Conservation (phyloP, 2,113 vertebrate genomes). For the mouse (Mus musculus) region DNA sequence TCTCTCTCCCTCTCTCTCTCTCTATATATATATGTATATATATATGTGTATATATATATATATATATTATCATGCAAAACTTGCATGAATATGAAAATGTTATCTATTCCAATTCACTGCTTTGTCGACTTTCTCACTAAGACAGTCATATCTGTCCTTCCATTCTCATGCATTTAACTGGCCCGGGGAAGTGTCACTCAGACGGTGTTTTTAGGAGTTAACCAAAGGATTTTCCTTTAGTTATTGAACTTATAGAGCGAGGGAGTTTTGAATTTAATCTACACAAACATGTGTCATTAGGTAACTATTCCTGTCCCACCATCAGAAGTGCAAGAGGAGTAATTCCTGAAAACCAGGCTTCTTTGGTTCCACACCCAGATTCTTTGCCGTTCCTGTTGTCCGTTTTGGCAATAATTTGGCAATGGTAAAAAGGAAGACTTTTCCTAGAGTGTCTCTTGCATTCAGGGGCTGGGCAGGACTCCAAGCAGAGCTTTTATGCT, state of each 20-base stretch:
- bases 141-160: not conserved
- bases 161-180: not conserved
- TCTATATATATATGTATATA: not conserved
- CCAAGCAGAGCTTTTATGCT: not conserved
- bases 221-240: not conserved
- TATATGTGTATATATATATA: too few species aligned
- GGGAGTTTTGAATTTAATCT: not conserved
- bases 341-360: not conserved
- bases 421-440: not conserved
- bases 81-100: not conserved
- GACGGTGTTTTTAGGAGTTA: not conserved
- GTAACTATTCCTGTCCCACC: not conserved
- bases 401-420: not conserved
- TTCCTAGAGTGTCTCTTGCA: not conserved
- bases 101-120: not conserved
- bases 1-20: too few species aligned
- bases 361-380: not conserved
- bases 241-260: not conserved
- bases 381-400: not conserved
- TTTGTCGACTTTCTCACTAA: not conserved
- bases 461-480: conserved; percentile 29
- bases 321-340: not conserved
- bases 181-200: not conserved
- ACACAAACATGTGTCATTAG: not conserved
- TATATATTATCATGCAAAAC: not conserved